phyloP scores from a whole-genome alignment of 2,113 vertebrate species.

The Pycnonotus jocosus region DNA sequence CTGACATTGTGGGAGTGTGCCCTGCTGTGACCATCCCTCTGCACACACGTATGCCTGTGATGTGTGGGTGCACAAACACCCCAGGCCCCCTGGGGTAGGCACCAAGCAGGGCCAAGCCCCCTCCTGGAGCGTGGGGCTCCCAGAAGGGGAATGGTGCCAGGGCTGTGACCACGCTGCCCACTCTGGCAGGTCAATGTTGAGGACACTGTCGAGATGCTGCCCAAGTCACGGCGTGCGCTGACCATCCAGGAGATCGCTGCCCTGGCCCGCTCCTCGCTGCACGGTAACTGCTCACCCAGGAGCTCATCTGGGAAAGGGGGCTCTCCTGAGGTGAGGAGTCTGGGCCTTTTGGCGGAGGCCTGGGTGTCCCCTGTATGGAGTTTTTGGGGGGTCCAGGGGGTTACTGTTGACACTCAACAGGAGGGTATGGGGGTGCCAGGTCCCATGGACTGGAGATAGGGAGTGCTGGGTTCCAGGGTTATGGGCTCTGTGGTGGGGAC shows the following conservation, averaged over 20 bases:
- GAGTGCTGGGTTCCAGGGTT: background rate
- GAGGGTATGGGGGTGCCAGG: background rate
- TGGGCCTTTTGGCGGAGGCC: background rate
- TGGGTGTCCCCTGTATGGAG: background rate
- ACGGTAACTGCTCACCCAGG: constrained; percentile 71
- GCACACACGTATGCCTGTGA: rapidly evolving
- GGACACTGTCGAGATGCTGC: constrained; percentile 93
- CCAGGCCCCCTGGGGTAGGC: rapidly evolving
- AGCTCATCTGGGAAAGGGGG: background rate
- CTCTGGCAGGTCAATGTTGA: constrained; percentile 93
- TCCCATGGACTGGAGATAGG: background rate
- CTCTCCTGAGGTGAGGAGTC: background rate
- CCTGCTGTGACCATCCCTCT: background rate
- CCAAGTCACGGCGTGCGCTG: constrained; percentile 94
- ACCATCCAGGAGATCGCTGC: constrained; percentile 98
- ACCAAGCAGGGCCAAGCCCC: background rate
- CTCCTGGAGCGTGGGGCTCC: rapidly evolving
- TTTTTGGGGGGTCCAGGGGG: background rate
- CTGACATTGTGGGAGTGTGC: rapidly evolving
- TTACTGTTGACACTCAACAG: background rate
- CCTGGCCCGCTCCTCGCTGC: constrained; percentile 92
- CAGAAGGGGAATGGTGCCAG: rapidly evolving
- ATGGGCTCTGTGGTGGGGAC: background rate
- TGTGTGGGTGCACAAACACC: background rate
- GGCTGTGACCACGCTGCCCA: background rate